phyloP scores from a whole-genome alignment of 2,888 invertebrate genomes.

The Drepanosiphum platanoidis region DNA sequence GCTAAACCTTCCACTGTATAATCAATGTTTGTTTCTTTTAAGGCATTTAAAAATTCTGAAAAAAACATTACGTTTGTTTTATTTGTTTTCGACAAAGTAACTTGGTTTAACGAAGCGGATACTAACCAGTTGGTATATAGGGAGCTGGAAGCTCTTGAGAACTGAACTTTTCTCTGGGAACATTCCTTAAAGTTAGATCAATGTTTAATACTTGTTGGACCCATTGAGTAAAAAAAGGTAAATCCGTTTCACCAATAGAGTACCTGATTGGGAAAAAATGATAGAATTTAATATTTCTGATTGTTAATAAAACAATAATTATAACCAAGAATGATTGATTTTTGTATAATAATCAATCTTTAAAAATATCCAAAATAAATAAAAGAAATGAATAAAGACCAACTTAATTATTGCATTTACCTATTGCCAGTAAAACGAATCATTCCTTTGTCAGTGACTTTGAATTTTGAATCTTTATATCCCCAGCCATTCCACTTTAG shows the following conservation, averaged over 20 bases:
- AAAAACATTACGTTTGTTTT: too few species aligned
- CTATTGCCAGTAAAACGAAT: conserved; percentile 83
- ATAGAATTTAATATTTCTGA: not conserved
- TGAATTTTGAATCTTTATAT: conserved; percentile 93
- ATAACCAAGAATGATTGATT: not conserved
- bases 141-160: conserved; percentile 75
- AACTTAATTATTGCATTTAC: conserved; percentile 61
- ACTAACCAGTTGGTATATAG: conserved; percentile 70
- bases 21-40: conserved; percentile 71
- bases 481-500: conserved; percentile 99
- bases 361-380: not conserved
- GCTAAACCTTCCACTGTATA: conserved; percentile 82
- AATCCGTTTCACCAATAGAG: conserved; percentile 75
- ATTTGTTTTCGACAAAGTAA: too few species aligned
- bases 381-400: not conserved
- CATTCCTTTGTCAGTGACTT: conserved; percentile 73
- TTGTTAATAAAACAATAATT: not conserved
- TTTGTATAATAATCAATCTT: too few species aligned
- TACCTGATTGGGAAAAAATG: too few species aligned
- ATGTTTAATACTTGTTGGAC: conserved; percentile 79
- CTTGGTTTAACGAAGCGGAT: not conserved
- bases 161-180: conserved; percentile 71
- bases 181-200: conserved; percentile 69
- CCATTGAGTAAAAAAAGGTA: conserved; percentile 87
- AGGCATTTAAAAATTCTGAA: conserved; percentile 71